Evolutionary conservation across 2,888 invertebrate genomes (phyloP).

Genomic region (Rhamphomyia laevipes): DNA sequence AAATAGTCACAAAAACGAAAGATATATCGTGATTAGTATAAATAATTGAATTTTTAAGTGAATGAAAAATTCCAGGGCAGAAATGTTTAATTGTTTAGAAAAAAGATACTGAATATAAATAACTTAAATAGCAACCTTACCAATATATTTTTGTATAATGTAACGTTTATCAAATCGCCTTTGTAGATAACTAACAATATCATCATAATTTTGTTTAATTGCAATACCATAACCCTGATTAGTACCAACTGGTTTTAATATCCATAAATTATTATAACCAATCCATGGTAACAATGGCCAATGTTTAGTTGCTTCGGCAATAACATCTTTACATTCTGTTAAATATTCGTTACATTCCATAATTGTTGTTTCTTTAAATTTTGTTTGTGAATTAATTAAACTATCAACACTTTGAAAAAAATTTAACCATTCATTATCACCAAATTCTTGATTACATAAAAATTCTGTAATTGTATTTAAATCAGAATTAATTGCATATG

Average conservation of each 20-base stretch:
- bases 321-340: neutral
- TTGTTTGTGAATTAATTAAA: neutral
- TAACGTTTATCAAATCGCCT: neutral
- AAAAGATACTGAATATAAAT: no score
- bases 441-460: neutral
- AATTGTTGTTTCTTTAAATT: neutral
- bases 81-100: no score
- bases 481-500: neutral
- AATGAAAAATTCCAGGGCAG: no score
- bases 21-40: no score
- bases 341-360: neutral
- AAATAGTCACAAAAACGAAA: no score
- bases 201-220: neutral
- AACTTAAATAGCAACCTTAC: neutral
- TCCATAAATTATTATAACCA: slow-evolving; percentile 72
- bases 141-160: neutral
- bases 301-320: slow-evolving; percentile 36
- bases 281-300: slow-evolving; percentile 54
- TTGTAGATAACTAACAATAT: neutral
- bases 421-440: neutral
- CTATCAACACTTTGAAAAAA: neutral
- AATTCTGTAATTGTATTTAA: neutral
- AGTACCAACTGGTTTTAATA: slow-evolving; percentile 59
- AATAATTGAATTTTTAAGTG: no score
- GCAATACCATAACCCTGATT: slow-evolving; percentile 45